phyloP scores from a whole-genome alignment of 2,888 invertebrate species.

The Eurytoma californica region DNA sequence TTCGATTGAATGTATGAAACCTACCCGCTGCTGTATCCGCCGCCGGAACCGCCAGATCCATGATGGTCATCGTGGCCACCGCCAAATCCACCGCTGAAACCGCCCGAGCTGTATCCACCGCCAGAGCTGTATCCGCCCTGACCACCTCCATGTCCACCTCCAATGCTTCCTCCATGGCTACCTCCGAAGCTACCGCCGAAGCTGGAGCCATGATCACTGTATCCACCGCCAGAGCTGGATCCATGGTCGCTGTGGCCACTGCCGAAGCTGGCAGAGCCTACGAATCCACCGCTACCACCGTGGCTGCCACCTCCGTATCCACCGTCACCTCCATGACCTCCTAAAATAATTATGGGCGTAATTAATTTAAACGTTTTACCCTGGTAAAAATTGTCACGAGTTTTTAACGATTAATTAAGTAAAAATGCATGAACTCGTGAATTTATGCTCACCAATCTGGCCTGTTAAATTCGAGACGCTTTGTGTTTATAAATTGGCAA shows the following conservation, averaged over 20 bases:
- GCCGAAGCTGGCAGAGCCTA: not conserved
- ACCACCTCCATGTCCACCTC: conserved; percentile 25
- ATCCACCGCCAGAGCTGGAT: not conserved
- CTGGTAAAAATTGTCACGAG: too few relatives aligned
- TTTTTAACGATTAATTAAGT: too few relatives aligned
- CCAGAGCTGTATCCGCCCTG: conserved; percentile 11
- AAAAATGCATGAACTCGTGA: too few relatives aligned
- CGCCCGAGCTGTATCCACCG: conserved; percentile 18
- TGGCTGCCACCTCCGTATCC: conserved; percentile 32
- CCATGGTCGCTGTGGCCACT: conserved; percentile 32
- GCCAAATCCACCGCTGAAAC: conserved; percentile 8
- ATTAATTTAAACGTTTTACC: too few relatives aligned
- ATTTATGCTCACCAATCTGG: too few relatives aligned
- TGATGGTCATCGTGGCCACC: conserved; percentile 58
- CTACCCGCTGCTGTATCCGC: conserved; percentile 65
- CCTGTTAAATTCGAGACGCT: too few relatives aligned
- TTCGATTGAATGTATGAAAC: not conserved
- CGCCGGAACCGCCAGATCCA: conserved; percentile 58
- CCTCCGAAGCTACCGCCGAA: conserved; percentile 26
- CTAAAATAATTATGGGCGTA: too few relatives aligned
- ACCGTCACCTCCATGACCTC: conserved; percentile 28
- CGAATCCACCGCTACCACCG: not conserved
- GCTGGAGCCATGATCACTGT: not conserved
- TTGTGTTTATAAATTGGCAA: too few relatives aligned
- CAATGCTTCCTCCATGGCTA: not conserved